Evolutionary conservation across 2,797 vertebrate species (phyloP).

Genomic region (Leontopithecus rosalia): DNA sequence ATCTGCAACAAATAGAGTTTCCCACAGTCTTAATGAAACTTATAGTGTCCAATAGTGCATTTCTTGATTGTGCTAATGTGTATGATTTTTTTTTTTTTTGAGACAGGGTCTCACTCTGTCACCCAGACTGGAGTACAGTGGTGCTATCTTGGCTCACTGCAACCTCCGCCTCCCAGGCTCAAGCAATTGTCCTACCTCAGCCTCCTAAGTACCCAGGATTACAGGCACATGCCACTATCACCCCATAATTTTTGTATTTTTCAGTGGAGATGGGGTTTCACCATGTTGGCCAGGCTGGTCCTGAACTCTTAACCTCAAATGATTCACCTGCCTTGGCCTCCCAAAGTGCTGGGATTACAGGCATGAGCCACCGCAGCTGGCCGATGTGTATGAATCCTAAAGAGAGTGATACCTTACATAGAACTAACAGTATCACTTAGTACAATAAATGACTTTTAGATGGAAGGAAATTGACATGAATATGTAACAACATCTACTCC

Average conservation of each 20-base stretch:
- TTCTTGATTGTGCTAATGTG: background rate
- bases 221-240: background rate
- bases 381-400: background rate
- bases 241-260: background rate
- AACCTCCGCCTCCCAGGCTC: background rate
- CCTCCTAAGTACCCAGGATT: background rate
- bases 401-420: background rate
- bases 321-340: background rate
- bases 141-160: background rate
- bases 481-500: slow-evolving; percentile 41
- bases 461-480: slow-evolving; percentile 42
- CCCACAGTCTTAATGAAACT: background rate
- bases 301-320: background rate
- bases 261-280: background rate
- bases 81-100: background rate
- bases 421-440: background rate
- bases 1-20: slow-evolving; percentile 9
- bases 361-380: background rate
- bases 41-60: slow-evolving; percentile 1
- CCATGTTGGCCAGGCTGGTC: background rate
- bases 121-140: background rate
- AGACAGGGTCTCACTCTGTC: background rate
- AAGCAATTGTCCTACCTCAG: background rate
- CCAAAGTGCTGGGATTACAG: background rate
- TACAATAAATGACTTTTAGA: slow-evolving; percentile 47